Evolutionary conservation across 2,888 invertebrate genomes (phyloP).

Genomic region (Leptopilina drosophilae): DNA sequence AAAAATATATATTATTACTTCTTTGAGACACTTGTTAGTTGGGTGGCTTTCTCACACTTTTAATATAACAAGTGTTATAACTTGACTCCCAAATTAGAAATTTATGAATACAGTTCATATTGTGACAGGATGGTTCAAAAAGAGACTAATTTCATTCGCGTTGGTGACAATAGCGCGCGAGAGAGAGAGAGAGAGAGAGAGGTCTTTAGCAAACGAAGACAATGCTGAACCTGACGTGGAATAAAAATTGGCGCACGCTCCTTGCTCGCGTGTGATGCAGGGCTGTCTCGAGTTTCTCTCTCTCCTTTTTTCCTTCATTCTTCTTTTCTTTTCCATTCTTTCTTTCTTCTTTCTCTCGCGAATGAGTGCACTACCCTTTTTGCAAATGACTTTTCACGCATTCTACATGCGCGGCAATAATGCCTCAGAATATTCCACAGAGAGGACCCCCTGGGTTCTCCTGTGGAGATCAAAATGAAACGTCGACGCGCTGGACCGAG

Average conservation of each 20-base stretch:
- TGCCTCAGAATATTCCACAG: constrained; percentile 4
- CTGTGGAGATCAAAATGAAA: constrained; percentile 60
- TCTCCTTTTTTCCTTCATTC: background rate
- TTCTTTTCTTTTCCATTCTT: constrained; percentile 17
- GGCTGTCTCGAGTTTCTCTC: constrained; percentile 59
- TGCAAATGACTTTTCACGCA: constrained; percentile 67
- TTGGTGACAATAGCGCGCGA: constrained; percentile 17
- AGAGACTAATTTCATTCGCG: constrained; percentile 1
- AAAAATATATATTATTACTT: too few species aligned
- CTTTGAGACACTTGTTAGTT: too few species aligned
- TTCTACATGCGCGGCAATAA: constrained; percentile 58
- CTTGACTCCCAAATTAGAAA: too few species aligned
- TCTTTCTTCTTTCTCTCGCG: constrained; percentile 35
- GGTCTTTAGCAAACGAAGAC: constrained; percentile 26
- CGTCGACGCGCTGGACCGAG: constrained; percentile 62
- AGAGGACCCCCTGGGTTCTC: constrained; percentile 55
- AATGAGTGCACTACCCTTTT: constrained; percentile 44
- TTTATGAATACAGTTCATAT: constrained; percentile 3
- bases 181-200: background rate
- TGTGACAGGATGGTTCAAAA: constrained; percentile 23
- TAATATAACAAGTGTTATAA: too few species aligned
- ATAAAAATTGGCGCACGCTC: constrained; percentile 40
- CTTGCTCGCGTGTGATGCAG: constrained; percentile 40
- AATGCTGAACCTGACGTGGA: constrained; percentile 25
- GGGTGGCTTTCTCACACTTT: too few species aligned